Evolutionary conservation across 2,888 invertebrate genomes (phyloP).

Genomic region (Agonopterix heracliana): DNA sequence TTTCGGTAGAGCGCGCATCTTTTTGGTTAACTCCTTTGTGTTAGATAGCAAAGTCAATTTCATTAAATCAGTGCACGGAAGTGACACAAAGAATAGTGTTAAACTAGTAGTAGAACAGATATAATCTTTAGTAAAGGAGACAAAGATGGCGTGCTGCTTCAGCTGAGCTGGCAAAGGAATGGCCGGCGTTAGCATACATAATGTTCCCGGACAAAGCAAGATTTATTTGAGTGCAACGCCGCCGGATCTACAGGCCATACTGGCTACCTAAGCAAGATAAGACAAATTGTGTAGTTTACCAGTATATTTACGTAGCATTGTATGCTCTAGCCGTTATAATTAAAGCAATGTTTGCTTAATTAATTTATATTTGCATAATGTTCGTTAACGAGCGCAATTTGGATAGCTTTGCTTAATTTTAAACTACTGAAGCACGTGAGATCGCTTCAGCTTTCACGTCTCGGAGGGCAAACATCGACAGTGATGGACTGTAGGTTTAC

Average conservation of each 20-base stretch:
- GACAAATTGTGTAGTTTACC: constrained; percentile 7
- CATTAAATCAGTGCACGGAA: too few species aligned
- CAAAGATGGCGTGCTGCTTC: constrained; percentile 15
- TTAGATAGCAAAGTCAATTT: too few species aligned
- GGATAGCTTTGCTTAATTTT: not conserved
- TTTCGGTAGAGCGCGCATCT: not conserved
- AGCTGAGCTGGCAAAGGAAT: constrained; percentile 27
- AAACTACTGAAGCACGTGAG: not conserved
- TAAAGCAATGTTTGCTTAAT: not conserved
- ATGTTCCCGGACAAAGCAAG: constrained; percentile 57
- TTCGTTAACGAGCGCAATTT: too few species aligned
- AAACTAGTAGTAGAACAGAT: constrained; percentile 9
- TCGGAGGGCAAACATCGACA: constrained; percentile 13
- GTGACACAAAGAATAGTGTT: not conserved
- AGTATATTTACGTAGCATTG: too few species aligned
- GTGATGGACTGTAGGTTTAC: constrained; percentile 12
- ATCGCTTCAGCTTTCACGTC: not conserved
- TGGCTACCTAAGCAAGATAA: constrained; percentile 5
- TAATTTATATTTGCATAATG: too few species aligned
- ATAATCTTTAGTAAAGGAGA: constrained; percentile 15
- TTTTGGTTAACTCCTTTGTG: not conserved
- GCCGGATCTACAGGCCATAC: constrained; percentile 26
- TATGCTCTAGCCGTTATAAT: too few species aligned
- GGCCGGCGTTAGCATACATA: constrained; percentile 52
- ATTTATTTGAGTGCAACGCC: constrained; percentile 49